Conservation (phyloP, 2,797 vertebrate genomes). For the Mormyrops attenuatus region DNA sequence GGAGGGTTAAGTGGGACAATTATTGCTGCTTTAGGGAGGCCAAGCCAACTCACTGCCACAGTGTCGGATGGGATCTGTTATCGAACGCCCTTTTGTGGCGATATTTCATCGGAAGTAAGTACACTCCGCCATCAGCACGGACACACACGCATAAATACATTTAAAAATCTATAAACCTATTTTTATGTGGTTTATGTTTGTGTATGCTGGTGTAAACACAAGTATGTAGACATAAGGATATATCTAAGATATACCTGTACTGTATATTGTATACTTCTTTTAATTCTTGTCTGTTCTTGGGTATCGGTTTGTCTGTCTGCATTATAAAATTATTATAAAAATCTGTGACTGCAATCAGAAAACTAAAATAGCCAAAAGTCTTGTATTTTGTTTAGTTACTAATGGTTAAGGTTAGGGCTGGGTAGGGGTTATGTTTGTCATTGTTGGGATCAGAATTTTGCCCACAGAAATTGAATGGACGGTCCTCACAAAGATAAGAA, state of each 20-base stretch:
- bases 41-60: background rate
- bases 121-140: slow-evolving; percentile 9
- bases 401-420: background rate
- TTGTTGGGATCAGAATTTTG: background rate
- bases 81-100: background rate
- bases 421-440: background rate
- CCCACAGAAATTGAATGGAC: background rate
- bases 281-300: background rate
- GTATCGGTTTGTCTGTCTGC: background rate
- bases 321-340: background rate
- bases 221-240: background rate
- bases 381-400: background rate
- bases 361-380: background rate
- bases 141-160: slow-evolving; percentile 13
- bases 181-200: background rate
- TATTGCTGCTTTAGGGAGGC: background rate
- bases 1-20: slow-evolving; percentile 7
- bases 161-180: slow-evolving; percentile 25
- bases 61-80: background rate
- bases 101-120: background rate
- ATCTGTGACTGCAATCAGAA: background rate
- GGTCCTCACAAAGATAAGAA: background rate
- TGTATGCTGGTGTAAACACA: background rate
- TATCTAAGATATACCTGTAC: background rate
- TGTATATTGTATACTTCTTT: background rate